A percentile compares a stretch with the other conserved stretches of the same genome.
These are phyloP conservation scores for Tiphia femorata DNA, from an alignment of 2,888 invertebrate species.

Conservation along the genomic window DNA sequence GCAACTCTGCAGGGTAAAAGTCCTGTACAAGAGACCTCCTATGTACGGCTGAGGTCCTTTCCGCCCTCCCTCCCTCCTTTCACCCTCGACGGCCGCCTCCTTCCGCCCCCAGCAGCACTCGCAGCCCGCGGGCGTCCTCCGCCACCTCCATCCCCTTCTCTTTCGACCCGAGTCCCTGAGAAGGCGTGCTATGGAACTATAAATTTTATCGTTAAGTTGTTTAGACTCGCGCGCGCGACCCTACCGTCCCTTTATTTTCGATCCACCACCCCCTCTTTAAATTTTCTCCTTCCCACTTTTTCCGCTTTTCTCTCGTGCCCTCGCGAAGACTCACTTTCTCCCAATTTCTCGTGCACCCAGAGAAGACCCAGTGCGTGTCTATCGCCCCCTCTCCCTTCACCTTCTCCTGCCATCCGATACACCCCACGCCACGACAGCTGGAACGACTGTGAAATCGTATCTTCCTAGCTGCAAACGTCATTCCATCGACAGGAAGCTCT, in stretches of 20 bases:
- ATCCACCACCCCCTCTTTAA: too few species aligned
- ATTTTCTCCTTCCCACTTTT: slow-evolving; percentile 32
- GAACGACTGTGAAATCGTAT: slow-evolving; percentile 37
- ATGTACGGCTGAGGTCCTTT: slow-evolving; percentile 49
- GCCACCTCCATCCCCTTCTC: slow-evolving; percentile 19
- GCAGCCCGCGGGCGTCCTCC: slow-evolving; percentile 13
- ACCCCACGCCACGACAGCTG: slow-evolving; percentile 11
- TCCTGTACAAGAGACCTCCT: slow-evolving; percentile 66
- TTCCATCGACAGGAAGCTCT: slow-evolving; percentile 37
- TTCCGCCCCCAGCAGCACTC: slow-evolving; percentile 21
- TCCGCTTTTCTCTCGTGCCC: slow-evolving; percentile 14
- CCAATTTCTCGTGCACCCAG: slow-evolving; percentile 39
- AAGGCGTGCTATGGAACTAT: slow-evolving; percentile 67
- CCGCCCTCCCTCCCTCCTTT: slow-evolving; percentile 18
- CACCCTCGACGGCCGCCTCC: slow-evolving; percentile 25
- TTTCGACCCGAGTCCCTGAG: slow-evolving; percentile 37
- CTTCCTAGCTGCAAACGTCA: slow-evolving; percentile 27
- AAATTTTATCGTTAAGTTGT: slow-evolving; percentile 69
- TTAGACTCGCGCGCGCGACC: slow-evolving; percentile 65
- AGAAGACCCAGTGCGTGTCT: slow-evolving; percentile 14
- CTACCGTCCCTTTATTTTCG: too few species aligned
- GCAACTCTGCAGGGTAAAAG: slow-evolving; percentile 67
- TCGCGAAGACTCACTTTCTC: slow-evolving; percentile 46
- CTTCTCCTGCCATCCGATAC: slow-evolving; percentile 16
- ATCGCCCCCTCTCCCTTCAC: slow-evolving; percentile 6